Base-by-base conservation (phyloP, 2,797 vertebrate species). In the Anabas testudineus region DNA sequence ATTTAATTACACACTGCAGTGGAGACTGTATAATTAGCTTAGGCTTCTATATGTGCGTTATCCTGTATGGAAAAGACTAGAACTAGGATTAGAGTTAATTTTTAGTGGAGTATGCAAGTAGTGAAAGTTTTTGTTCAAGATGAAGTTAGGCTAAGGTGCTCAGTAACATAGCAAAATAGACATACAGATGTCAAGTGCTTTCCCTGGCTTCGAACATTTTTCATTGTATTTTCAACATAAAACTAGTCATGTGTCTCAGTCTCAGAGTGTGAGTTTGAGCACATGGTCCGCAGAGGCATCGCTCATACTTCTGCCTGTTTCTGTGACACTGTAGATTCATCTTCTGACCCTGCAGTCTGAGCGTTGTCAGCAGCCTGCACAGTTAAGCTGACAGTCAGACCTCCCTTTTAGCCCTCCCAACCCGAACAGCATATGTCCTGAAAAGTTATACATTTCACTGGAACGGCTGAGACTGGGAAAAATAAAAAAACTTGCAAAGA, bases 311-410 rank as follows among this genome's bases (percentile, higher is more conserved):
- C 16, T 43, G 45, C 81, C 72, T 60, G 67, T 49, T 45, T 75
- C 56, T 53, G 48, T 75, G 80, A 73, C 81, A 68, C 63, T 37
- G 54, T 59, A 76, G 72, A 88, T 84, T 74, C 55, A 72, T 89
- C 69, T 56, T 58, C 45, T 82, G 81, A 81, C 84, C 81, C 74
- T 74, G 32, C 16, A 51, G 45, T 64, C 55, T 0, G 7, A 66
- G 69, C 71, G 65, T 72, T 69, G 82, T 83, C 72, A 84, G 78
- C 80, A 76, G 56, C 43, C 47, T 56, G 45, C 45, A 55, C 37
- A 52, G 47, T 32, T 30, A 46, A 65, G 56, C 70, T 83, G 85
- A 70, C 69, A 83, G 81, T 67, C 66, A 42, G 61, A 47, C 49
- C 67, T 46, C 54, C 70, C 42, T 74, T 69, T 65, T 2, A 68